Evolutionary conservation across 1,140 invertebrate species (phyloP).

Genomic region (Sycophaga agraensis): DNA sequence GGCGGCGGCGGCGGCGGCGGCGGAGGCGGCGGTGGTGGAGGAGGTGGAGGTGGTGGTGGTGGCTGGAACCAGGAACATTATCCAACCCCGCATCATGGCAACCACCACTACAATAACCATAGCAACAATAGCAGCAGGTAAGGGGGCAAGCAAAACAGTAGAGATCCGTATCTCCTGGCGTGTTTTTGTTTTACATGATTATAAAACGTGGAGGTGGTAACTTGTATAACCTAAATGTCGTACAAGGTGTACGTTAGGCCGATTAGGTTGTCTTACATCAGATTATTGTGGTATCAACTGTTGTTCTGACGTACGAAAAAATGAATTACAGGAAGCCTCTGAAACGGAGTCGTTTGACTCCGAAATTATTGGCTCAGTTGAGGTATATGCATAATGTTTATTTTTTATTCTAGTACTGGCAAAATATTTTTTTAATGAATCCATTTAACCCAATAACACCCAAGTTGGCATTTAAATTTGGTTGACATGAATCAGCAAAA

Average conservation of each 20-base stretch:
- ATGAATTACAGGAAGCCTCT: constrained; percentile 23
- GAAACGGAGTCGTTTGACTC: constrained; percentile 47
- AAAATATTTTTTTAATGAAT: neutral
- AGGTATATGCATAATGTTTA: constrained; percentile 36
- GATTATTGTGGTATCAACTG: too few relatives aligned
- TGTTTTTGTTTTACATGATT: neutral
- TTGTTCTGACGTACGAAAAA: too few relatives aligned
- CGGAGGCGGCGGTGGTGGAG: constrained; percentile 38
- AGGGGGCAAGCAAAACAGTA: too few relatives aligned
- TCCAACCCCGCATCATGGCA: constrained; percentile 52
- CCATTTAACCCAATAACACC: too few relatives aligned
- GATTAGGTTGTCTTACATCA: too few relatives aligned
- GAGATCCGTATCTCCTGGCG: too few relatives aligned
- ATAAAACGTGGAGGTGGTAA: too few relatives aligned
- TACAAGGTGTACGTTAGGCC: too few relatives aligned
- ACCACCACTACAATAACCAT: constrained; percentile 61
- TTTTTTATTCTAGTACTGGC: neutral
- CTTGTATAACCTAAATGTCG: too few relatives aligned
- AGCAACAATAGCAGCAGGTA: constrained; percentile 56
- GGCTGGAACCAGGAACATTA: constrained; percentile 54
- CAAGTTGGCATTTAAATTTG: too few relatives aligned
- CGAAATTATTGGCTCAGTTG: constrained; percentile 46
- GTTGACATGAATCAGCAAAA: too few relatives aligned
- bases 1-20: constrained; percentile 45
- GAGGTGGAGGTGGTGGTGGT: constrained; percentile 34